phyloP scores from a whole-genome alignment of 2,797 vertebrate species.

The Anabas testudineus region DNA sequence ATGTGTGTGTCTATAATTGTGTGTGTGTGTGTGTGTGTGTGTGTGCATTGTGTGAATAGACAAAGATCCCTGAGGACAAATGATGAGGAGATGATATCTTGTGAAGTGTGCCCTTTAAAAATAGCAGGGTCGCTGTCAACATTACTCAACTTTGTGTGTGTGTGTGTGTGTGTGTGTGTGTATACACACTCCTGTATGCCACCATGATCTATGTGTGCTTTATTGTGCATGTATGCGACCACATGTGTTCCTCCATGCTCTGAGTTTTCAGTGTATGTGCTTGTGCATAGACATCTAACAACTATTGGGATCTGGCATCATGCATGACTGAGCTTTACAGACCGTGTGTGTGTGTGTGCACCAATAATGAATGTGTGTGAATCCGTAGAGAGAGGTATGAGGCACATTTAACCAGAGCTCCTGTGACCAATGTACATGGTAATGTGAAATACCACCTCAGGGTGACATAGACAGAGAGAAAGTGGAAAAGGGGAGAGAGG shows the following conservation, averaged over 20 bases:
- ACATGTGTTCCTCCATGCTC: conserved; percentile 9
- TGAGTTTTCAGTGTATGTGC: conserved; percentile 24
- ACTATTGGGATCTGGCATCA: conserved; percentile 66
- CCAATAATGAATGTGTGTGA: conserved; percentile 43
- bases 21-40: conserved; percentile 18
- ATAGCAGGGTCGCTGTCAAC: conserved; percentile 83
- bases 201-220: conserved; percentile 1
- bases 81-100: conserved; percentile 79
- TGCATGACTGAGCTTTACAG: conserved; percentile 54
- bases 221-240: neutral
- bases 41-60: conserved; percentile 63
- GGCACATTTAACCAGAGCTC: conserved; percentile 63
- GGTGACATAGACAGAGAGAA: conserved; percentile 58
- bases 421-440: conserved; percentile 74
- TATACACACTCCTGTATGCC: conserved; percentile 8
- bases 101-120: conserved; percentile 84
- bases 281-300: conserved; percentile 54
- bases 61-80: conserved; percentile 72
- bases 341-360: conserved; percentile 28
- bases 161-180: conserved; percentile 31
- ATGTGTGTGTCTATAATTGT: conserved; percentile 3
- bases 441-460: conserved; percentile 76
- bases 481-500: neutral
- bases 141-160: conserved; percentile 61
- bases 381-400: conserved; percentile 55